phyloP scores from a whole-genome alignment of 1,140 invertebrate genomes.

The Neotoxoptera formosana region DNA sequence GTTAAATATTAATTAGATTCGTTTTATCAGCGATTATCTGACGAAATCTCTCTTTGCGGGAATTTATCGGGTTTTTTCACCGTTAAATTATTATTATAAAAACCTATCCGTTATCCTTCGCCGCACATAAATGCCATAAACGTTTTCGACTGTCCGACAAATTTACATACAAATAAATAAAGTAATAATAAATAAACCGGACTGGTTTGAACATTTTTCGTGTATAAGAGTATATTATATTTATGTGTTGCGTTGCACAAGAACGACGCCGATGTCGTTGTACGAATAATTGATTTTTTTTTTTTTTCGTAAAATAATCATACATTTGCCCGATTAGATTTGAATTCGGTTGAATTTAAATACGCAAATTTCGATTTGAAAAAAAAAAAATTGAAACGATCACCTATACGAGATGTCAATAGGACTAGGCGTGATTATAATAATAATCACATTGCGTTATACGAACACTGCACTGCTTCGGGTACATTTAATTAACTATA shows the following conservation, averaged over 20 bases:
- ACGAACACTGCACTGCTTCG: neutral
- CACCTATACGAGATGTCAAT: neutral
- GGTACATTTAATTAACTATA: too few species aligned
- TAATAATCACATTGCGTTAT: neutral
- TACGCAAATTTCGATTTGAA: neutral
- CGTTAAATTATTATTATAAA: neutral
- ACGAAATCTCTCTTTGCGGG: neutral
- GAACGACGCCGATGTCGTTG: neutral
- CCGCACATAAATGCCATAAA: neutral
- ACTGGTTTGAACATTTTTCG: slow-evolving; percentile 1
- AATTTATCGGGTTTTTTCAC: neutral
- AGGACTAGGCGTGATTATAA: neutral
- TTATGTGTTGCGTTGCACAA: neutral
- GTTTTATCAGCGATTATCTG: neutral
- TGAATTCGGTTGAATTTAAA: neutral
- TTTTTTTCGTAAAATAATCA: slow-evolving; percentile 7
- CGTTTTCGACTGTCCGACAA: neutral
- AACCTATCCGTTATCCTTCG: neutral
- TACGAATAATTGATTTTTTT: neutral
- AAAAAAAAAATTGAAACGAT: neutral
- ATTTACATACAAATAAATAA: slow-evolving; percentile 20
- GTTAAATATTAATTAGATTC: neutral
- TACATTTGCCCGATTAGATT: neutral
- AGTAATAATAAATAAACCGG: slow-evolving; percentile 9
- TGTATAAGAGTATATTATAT: neutral